Percentiles rank a stretch among this genome's conserved stretches.
phyloP scores from a whole-genome alignment of 1,140 invertebrate species.

The Conopomorpha cramerella region DNA sequence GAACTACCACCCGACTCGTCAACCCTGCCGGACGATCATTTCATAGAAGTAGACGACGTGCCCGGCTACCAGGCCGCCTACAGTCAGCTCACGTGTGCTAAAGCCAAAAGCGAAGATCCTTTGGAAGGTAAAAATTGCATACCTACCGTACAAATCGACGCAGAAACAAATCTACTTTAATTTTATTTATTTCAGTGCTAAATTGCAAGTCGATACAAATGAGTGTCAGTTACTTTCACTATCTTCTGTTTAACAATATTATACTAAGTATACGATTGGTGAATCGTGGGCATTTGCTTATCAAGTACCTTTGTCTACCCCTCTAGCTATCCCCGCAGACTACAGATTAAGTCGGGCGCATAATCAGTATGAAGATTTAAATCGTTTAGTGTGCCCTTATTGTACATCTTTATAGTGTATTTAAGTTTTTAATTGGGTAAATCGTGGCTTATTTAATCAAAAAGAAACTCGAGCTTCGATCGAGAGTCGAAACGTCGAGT shows the following conservation, averaged over 20 bases:
- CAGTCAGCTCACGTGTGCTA: constrained; percentile 85
- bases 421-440: too few relatives aligned
- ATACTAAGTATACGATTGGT: too few relatives aligned
- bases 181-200: background rate
- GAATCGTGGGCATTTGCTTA: too few relatives aligned
- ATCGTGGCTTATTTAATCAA: background rate
- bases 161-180: too few relatives aligned
- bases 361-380: too few relatives aligned
- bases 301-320: too few relatives aligned
- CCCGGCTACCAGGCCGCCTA: constrained; percentile 89
- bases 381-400: too few relatives aligned
- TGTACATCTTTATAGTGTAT: too few relatives aligned
- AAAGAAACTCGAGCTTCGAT: background rate
- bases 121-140: constrained; percentile 43
- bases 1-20: constrained; percentile 86
- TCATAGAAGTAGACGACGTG: constrained; percentile 84
- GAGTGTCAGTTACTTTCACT: background rate
- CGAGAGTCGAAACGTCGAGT: background rate
- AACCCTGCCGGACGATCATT: constrained; percentile 81
- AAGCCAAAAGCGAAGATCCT: constrained; percentile 71
- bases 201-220: background rate
- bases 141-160: too few relatives aligned
- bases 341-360: too few relatives aligned
- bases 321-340: too few relatives aligned
- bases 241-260: background rate